Conservation (phyloP, 2,797 vertebrate genomes). For the Allobates femoralis region DNA sequence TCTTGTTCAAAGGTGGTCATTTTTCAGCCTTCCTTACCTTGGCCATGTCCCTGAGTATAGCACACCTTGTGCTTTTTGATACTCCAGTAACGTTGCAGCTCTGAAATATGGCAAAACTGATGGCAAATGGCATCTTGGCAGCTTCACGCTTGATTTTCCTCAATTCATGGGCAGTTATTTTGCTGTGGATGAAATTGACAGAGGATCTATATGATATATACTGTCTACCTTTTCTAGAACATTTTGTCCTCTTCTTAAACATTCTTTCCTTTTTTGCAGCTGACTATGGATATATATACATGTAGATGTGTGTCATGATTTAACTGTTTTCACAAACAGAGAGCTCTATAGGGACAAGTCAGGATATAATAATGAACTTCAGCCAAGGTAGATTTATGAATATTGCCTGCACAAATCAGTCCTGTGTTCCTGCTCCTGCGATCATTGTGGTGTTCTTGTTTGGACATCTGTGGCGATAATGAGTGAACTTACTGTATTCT, state of each 20-base stretch:
- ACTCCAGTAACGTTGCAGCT: no score
- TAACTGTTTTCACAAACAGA: constrained; percentile 73
- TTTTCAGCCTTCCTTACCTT: no score
- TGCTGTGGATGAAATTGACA: background rate
- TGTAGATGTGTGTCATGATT: constrained; percentile 69
- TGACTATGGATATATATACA: constrained; percentile 75
- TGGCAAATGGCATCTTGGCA: no score
- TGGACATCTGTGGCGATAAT: constrained; percentile 84
- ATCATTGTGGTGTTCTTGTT: constrained; percentile 70
- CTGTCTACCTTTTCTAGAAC: constrained; percentile 60
- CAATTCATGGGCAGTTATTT: no score
- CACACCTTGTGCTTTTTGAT: no score
- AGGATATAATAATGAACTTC: constrained; percentile 76
- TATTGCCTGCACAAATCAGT: constrained; percentile 77
- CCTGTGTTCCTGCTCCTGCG: constrained; percentile 77
- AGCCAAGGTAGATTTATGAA: constrained; percentile 80
- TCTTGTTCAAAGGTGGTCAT: no score
- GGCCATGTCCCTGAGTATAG: no score
- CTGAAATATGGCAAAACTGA: no score
- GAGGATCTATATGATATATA: constrained; percentile 14
- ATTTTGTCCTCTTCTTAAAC: constrained; percentile 68
- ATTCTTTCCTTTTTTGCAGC: constrained; percentile 63
- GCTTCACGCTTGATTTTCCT: no score
- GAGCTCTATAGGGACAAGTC: constrained; percentile 76
- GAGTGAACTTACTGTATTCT: constrained; percentile 81